These are phyloP conservation scores for Sterna hirundo DNA, from an alignment of 2,113 vertebrate genomes.

Conservation along the genomic window DNA sequence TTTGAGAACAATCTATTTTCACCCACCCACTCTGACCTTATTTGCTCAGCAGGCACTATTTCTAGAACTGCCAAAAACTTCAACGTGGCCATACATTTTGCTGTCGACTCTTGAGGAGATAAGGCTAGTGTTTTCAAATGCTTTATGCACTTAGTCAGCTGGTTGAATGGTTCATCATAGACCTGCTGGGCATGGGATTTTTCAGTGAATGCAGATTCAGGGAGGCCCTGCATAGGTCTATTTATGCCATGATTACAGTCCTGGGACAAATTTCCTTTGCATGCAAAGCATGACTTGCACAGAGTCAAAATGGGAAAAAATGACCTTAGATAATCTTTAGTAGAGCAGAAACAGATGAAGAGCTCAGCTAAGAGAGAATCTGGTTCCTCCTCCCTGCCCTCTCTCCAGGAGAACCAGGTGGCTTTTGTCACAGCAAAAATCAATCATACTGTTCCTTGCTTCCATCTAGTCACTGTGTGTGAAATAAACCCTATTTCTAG, in stretches of 20 bases:
- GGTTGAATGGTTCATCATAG: conserved; percentile 1
- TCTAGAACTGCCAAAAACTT: conserved; percentile 61
- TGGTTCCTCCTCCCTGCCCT: background rate
- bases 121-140: conserved; percentile 45
- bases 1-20: conserved; percentile 64
- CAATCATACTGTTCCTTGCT: background rate
- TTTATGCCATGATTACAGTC: conserved; percentile 51
- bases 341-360: conserved; percentile 1
- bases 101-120: conserved; percentile 51
- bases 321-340: conserved; percentile 23
- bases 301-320: conserved; percentile 13
- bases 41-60: conserved; percentile 59
- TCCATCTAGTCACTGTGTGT: conserved; percentile 25
- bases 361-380: background rate
- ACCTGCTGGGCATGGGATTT: background rate
- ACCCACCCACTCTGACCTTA: conserved; percentile 55
- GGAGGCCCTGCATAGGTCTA: conserved; percentile 20
- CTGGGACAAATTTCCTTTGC: conserved; percentile 38
- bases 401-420: conserved; percentile 32
- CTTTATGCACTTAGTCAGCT: conserved; percentile 55
- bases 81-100: conserved; percentile 42
- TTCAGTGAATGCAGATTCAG: conserved; percentile 47
- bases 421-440: conserved; percentile 26
- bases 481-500: conserved; percentile 51
- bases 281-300: conserved; percentile 15